phyloP scores from a whole-genome alignment of 2,113 vertebrate species.

The Gadus macrocephalus region DNA sequence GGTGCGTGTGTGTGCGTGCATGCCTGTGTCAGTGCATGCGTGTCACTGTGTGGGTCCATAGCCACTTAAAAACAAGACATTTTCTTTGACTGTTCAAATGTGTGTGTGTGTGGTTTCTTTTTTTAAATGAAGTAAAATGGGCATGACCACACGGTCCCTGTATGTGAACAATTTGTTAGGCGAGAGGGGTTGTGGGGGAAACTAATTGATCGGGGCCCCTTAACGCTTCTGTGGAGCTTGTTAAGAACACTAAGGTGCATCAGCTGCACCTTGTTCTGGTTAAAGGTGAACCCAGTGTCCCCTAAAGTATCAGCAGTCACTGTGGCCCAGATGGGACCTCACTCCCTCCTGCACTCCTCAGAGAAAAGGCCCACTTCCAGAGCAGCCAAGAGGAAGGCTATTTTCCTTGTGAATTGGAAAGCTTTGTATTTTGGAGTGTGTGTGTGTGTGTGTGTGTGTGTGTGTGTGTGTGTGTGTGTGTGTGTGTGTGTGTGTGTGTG shows the following conservation, averaged over 20 bases:
- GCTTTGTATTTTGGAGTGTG: slow-evolving; percentile 21
- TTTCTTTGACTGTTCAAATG: too few relatives aligned
- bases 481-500: neutral
- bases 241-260: slow-evolving; percentile 47
- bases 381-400: slow-evolving; percentile 1
- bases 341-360: slow-evolving; percentile 31
- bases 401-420: slow-evolving; percentile 23
- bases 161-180: slow-evolving; percentile 22
- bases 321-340: slow-evolving; percentile 45
- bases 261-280: slow-evolving; percentile 50
- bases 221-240: slow-evolving; percentile 45
- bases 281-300: slow-evolving; percentile 47
- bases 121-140: neutral
- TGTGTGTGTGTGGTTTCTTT: slow-evolving; percentile 9
- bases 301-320: slow-evolving; percentile 31
- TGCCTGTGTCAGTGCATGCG: neutral
- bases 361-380: slow-evolving; percentile 23
- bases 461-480: neutral
- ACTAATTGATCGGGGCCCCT: slow-evolving; percentile 52
- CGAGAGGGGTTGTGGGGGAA: slow-evolving; percentile 36
- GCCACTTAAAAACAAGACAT: neutral
- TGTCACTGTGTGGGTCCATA: neutral
- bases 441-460: neutral
- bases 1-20: too few relatives aligned
- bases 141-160: neutral